phyloP scores from a whole-genome alignment of 2,888 invertebrate genomes.

The Apantesis nais region DNA sequence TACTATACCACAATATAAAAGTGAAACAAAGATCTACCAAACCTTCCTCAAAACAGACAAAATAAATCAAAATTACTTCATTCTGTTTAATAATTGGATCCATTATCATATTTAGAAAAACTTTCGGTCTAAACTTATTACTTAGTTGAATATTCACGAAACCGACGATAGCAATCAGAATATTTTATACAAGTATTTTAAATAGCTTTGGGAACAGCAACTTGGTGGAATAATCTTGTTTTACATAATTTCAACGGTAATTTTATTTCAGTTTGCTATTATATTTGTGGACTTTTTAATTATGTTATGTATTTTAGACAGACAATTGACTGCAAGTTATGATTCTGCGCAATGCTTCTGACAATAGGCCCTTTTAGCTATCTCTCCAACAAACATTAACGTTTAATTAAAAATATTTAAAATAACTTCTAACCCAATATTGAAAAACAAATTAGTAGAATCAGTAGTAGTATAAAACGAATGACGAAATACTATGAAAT shows the following conservation, averaged over 20 bases:
- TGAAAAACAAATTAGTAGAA: not conserved
- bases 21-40: slow-evolving; percentile 17
- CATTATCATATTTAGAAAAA: slow-evolving; percentile 47
- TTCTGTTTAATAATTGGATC: slow-evolving; percentile 37
- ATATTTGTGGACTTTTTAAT: slow-evolving; percentile 6
- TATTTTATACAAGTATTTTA: slow-evolving; percentile 35
- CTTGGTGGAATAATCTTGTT: slow-evolving; percentile 29
- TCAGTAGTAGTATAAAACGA: not conserved
- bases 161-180: slow-evolving; percentile 44
- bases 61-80: slow-evolving; percentile 40
- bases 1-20: not conserved
- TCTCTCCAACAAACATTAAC: not conserved
- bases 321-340: not conserved
- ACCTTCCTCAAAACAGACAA: slow-evolving; percentile 27
- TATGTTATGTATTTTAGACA: not conserved
- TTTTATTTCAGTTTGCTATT: slow-evolving; percentile 11
- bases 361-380: not conserved
- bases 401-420: not conserved
- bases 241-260: slow-evolving; percentile 29
- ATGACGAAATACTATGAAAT: too few relatives aligned
- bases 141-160: slow-evolving; percentile 50
- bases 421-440: not conserved
- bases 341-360: not conserved
- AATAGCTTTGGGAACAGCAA: slow-evolving; percentile 24
- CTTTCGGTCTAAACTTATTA: slow-evolving; percentile 46